Evolutionary conservation across 2,113 vertebrate genomes (phyloP).

Genomic region (Neogobius melanostomus): DNA sequence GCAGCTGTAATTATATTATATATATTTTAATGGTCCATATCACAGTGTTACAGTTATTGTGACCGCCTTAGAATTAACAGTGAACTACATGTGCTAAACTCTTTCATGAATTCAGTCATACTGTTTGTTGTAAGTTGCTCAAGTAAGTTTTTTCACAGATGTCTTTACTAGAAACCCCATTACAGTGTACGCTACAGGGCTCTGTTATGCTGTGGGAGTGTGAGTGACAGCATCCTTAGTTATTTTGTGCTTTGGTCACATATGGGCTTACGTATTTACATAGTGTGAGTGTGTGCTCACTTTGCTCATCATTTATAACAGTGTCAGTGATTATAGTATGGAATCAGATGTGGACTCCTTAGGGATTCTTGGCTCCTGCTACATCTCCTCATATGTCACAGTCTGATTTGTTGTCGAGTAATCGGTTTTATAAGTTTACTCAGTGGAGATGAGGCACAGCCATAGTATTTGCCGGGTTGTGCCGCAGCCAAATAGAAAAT

Average conservation of each 20-base stretch:
- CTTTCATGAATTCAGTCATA: no score
- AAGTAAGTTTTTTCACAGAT: background rate
- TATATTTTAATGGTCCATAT: no score
- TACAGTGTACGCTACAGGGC: background rate
- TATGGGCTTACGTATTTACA: slow-evolving; percentile 10
- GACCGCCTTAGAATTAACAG: no score
- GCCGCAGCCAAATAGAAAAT: slow-evolving; percentile 21
- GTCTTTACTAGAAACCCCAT: background rate
- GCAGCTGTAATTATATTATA: no score
- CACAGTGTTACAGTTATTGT: no score
- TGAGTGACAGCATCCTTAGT: background rate
- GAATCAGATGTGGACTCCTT: slow-evolving; percentile 49
- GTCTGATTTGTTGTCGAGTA: slow-evolving; percentile 41
- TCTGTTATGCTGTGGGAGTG: background rate
- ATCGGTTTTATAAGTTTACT: slow-evolving; percentile 41
- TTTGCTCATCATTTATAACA: slow-evolving; percentile 33
- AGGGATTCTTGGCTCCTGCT: slow-evolving; percentile 23
- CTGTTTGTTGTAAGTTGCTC: no score
- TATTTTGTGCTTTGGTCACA: background rate
- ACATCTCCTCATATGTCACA: slow-evolving; percentile 23
- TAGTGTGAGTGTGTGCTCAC: slow-evolving; percentile 6
- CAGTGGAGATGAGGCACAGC: slow-evolving; percentile 31
- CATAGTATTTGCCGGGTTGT: slow-evolving; percentile 19
- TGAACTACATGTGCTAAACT: no score
- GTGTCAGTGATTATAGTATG: slow-evolving; percentile 31